A percentile compares a stretch with the other conserved stretches of the same genome.
Conservation (phyloP, 2,888 invertebrate species). For the Pyrochroa serraticornis region DNA sequence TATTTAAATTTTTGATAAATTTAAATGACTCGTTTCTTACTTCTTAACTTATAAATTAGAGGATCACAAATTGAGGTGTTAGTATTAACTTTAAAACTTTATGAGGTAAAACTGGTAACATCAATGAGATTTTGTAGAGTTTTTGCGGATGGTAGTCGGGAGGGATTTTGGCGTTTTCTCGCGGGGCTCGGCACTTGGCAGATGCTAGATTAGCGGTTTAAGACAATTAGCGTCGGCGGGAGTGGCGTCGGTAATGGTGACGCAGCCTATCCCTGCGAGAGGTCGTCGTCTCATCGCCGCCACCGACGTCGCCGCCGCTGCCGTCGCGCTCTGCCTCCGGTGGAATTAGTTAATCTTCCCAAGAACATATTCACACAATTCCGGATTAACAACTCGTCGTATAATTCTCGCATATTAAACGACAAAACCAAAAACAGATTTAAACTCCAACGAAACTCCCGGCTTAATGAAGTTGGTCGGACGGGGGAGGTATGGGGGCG, state of each 20-base stretch:
- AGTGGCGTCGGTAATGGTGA: not conserved
- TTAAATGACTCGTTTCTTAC: no score
- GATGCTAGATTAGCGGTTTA: conserved; percentile 51
- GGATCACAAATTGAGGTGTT: no score
- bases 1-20: no score
- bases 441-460: not conserved
- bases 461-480: no score
- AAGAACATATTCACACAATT: conserved; percentile 41
- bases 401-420: conserved; percentile 37
- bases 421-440: conserved; percentile 15
- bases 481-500: no score
- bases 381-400: conserved; percentile 41
- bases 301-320: conserved; percentile 15
- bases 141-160: no score
- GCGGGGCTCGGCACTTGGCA: conserved; percentile 40
- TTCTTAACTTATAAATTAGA: no score
- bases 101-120: no score
- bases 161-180: conserved; percentile 35
- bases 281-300: conserved; percentile 3
- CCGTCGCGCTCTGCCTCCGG: not conserved
- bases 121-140: no score
- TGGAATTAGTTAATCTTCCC: conserved; percentile 37
- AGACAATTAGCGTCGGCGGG: conserved; percentile 47
- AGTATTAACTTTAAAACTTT: no score
- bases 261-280: conserved; percentile 23